Evolutionary conservation across 2,888 invertebrate species (phyloP).

Genomic region (Venusia cambrica): DNA sequence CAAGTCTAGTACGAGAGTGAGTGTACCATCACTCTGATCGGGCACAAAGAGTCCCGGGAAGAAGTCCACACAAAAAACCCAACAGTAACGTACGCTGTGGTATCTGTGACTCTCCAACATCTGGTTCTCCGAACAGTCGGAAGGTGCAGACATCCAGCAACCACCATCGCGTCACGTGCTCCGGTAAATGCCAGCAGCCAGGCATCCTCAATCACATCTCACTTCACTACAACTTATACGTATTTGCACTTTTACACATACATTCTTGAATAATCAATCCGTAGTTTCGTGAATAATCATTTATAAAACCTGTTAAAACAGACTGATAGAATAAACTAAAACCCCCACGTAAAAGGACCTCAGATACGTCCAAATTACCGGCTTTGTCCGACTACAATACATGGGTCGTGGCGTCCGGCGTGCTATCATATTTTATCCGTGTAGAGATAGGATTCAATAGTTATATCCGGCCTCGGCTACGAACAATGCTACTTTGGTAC

Average conservation of each 20-base stretch:
- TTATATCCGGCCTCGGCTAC: constrained; percentile 10
- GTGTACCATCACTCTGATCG: no score
- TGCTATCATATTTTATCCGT: constrained; percentile 8
- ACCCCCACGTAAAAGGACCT: constrained; percentile 8
- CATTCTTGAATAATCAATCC: constrained; percentile 6
- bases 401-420: constrained; percentile 22
- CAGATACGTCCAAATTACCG: constrained; percentile 29
- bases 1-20: no score
- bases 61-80: constrained; percentile 2
- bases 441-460: constrained; percentile 13
- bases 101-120: constrained; percentile 66
- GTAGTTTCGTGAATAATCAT: neutral
- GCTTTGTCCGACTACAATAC: constrained; percentile 31
- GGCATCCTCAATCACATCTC: constrained; percentile 53
- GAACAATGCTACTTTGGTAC: constrained; percentile 8
- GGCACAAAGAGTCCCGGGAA: no score
- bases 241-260: neutral
- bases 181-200: constrained; percentile 74
- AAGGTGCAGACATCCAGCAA: constrained; percentile 83
- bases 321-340: constrained; percentile 4
- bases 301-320: neutral
- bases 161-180: constrained; percentile 84
- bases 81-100: constrained; percentile 60
- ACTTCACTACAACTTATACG: constrained; percentile 11
- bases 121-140: constrained; percentile 64